These are phyloP conservation scores for Uropsilus gracilis DNA, from an alignment of 2,113 vertebrate species.

Conservation along the genomic window DNA sequence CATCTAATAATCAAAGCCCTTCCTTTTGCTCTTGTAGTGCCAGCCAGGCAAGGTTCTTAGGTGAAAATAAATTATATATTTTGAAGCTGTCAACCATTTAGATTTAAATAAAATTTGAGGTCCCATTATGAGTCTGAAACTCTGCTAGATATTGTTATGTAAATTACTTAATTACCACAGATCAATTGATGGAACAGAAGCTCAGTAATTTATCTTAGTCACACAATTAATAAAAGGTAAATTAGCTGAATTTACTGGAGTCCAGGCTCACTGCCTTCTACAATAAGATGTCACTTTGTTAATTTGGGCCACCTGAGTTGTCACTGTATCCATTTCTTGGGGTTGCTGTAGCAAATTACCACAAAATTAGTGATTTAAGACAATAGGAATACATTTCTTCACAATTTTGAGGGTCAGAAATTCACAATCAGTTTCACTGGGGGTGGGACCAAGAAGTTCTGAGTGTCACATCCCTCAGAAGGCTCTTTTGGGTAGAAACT, in stretches of 20 bases:
- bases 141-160: background rate
- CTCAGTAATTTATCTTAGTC: background rate
- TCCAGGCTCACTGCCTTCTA: background rate
- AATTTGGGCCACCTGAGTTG: background rate
- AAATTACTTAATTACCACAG: background rate
- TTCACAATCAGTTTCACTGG: background rate
- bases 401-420: background rate
- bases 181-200: background rate
- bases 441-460: background rate
- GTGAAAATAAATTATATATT: background rate
- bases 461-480: background rate
- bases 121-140: background rate
- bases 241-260: background rate
- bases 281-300: background rate
- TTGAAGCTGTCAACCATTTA: background rate
- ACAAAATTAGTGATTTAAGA: background rate
- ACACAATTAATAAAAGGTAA: background rate
- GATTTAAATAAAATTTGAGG: background rate
- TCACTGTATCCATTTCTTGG: background rate
- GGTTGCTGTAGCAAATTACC: background rate
- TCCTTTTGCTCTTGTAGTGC: background rate
- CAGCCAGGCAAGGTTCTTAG: background rate
- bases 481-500: background rate
- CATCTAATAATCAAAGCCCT: background rate
- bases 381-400: background rate